Conservation (phyloP, 1,140 invertebrate genomes). For the Brachionus angularis region DNA sequence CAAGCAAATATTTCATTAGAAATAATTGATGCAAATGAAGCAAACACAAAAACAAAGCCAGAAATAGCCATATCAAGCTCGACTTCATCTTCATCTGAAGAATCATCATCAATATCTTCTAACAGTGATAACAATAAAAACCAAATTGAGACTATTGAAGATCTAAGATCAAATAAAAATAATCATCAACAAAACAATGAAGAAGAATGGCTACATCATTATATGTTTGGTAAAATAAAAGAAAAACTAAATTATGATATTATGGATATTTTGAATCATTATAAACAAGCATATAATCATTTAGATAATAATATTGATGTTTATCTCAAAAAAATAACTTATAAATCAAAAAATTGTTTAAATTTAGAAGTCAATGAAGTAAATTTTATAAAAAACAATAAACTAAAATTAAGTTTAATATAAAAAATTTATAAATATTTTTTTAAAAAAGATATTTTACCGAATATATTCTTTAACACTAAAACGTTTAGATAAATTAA, state of each 20-base stretch:
- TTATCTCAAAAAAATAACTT: constrained; percentile 34
- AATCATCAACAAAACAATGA: background rate
- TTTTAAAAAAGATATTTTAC: constrained; percentile 18
- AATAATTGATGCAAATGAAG: background rate
- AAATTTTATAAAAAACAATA: background rate
- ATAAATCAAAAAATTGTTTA: constrained; percentile 29
- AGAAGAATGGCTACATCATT: constrained; percentile 36
- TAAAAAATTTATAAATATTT: background rate
- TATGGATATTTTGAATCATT: constrained; percentile 7
- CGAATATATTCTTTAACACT: constrained; percentile 23
- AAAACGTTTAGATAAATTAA: background rate
- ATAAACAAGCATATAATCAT: constrained; percentile 26
- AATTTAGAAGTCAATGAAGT: constrained; percentile 42
- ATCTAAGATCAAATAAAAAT: background rate
- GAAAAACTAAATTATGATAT: constrained; percentile 19
- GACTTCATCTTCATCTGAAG: background rate
- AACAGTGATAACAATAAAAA: background rate
- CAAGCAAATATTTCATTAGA: background rate
- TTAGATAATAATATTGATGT: background rate
- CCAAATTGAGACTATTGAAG: no score
- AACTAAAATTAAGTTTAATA: background rate
- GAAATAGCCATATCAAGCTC: background rate
- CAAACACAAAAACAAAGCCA: background rate
- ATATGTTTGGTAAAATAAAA: constrained; percentile 38
- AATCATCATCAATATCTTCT: background rate